phyloP scores from a whole-genome alignment of 2,113 vertebrate genomes.

The Meriones unguiculatus region DNA sequence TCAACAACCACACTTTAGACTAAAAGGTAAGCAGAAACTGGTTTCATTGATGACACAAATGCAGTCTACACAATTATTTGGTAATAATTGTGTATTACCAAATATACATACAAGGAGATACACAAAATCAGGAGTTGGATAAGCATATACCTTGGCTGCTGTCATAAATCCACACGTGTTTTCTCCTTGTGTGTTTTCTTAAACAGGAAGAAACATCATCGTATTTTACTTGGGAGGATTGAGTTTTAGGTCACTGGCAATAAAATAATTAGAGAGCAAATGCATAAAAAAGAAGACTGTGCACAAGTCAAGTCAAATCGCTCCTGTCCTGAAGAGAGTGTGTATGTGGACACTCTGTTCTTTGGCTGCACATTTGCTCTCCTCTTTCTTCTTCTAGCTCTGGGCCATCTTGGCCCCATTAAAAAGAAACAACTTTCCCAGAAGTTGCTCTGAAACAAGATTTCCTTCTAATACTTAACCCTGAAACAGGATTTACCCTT shows the following conservation, averaged over 20 bases:
- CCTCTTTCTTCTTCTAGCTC: not conserved
- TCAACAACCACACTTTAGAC: not conserved
- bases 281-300: not conserved
- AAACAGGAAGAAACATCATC: conserved; percentile 47
- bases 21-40: not conserved
- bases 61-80: not conserved
- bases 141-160: not conserved
- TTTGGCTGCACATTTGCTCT: not conserved
- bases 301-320: not conserved
- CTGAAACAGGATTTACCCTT: not conserved
- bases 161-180: not conserved
- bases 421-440: not conserved
- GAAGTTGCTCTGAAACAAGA: not conserved
- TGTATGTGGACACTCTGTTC: not conserved
- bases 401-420: not conserved
- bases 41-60: not conserved
- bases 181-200: not conserved
- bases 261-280: conserved; percentile 7
- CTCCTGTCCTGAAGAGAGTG: not conserved
- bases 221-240: not conserved
- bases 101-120: not conserved
- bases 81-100: not conserved
- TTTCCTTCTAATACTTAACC: not conserved
- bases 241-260: not conserved
- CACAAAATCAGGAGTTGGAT: not conserved